Evolutionary conservation across 1,140 invertebrate species (phyloP), one percentile per base, ranked within the genome.

Genomic region (Heliconius congener): DNA sequence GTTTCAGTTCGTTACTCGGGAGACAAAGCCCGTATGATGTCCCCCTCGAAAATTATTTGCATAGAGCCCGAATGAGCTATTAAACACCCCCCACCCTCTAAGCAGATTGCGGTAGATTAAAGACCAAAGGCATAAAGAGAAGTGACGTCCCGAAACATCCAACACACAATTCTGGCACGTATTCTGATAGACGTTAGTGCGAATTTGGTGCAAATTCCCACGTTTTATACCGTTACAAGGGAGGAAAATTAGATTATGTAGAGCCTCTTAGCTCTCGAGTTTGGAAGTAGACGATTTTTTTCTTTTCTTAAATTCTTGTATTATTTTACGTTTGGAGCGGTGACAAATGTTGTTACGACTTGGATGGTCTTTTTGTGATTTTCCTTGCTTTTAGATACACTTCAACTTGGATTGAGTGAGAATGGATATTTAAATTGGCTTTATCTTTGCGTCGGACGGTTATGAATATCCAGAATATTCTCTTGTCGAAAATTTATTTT

Each of bases 91-190:
- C 82, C 83, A 66, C 27, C 84, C 27, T 83, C 78, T 90, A 91
- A 92, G 90, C 92, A 92, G 92, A 93, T 93, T 93, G 92, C 88
- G 92, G 92, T 89, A 86, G 90, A 92, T 93, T 91, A 92, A 93
- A 93, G 90, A 92, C 91, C 92, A 90, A 90, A 92, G 86, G 87
- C 88, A 88, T 90, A 66, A 66, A 66, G 60, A 66, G 60, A 66
- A 66, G 60, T 88, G 88, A 83, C 76, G 73, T 66, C 75, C 42
- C 30, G 60, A 71, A 74, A 23, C 74, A 50, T 50, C 13, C 23
- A 30, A 50, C 73, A 55, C 27, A 39, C 80, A 66, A 81, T 76
- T 78, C 82, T 81, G 57, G 71, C 74, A 73, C 84, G 80, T 86
- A 76, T 77, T 78, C 74, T 78, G 27, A 72, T 74, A 27, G 57